Conservation (phyloP, 2,888 invertebrate genomes). For the Lingula anatina region DNA sequence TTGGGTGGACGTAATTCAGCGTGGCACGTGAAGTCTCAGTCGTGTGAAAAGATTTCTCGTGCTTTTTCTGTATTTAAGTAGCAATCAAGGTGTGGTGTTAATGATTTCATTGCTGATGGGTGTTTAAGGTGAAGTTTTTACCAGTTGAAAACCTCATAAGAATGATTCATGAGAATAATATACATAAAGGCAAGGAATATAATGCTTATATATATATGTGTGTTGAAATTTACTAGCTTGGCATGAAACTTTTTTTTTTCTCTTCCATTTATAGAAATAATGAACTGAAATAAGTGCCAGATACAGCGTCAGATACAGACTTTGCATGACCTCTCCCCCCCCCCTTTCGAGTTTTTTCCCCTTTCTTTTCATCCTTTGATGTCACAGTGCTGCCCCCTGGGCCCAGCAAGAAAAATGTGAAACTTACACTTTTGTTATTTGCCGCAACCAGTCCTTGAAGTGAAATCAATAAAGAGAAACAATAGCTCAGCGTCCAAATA, state of each 20-base stretch:
- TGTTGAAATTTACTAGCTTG: too few relatives aligned
- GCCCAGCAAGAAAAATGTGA: too few relatives aligned
- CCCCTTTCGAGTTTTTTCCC: not conserved
- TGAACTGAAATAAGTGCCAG: not conserved
- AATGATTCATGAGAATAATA: too few relatives aligned
- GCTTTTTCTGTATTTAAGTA: not conserved
- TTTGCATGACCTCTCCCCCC: not conserved
- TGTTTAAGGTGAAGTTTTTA: too few relatives aligned
- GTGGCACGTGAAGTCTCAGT: not conserved
- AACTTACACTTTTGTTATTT: too few relatives aligned
- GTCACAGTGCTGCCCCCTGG: slow-evolving; percentile 3
- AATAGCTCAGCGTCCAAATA: too few relatives aligned
- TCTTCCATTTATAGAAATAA: not conserved
- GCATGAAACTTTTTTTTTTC: not conserved
- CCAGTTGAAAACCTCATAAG: too few relatives aligned
- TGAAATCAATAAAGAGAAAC: too few relatives aligned
- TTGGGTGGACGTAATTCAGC: not conserved
- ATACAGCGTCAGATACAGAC: slow-evolving; percentile 2
- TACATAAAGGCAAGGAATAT: too few relatives aligned
- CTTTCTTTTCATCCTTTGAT: slow-evolving; percentile 1
- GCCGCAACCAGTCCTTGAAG: too few relatives aligned
- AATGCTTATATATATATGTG: too few relatives aligned
- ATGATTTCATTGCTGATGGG: too few relatives aligned
- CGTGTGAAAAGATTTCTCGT: not conserved
- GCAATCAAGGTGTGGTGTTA: not conserved